These are phyloP conservation scores for Arremon aurantiirostris DNA, from an alignment of 2,797 vertebrate genomes.

Conservation along the genomic window DNA sequence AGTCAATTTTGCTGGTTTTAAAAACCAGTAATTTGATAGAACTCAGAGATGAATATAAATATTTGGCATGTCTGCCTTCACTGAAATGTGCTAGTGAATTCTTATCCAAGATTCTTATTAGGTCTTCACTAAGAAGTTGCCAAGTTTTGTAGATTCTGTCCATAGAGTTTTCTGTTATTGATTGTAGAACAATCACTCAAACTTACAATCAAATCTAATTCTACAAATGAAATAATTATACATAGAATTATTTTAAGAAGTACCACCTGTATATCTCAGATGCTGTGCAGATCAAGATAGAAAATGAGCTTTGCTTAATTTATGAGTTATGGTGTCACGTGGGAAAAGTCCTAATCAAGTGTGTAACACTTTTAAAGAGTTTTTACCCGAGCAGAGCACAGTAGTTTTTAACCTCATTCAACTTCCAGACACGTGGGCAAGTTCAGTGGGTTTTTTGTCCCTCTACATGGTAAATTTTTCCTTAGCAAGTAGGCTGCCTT, in stretches of 20 bases:
- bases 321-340: rapidly evolving
- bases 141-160: neutral
- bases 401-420: neutral
- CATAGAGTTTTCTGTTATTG: neutral
- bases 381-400: neutral
- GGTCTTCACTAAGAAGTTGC: neutral
- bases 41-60: neutral
- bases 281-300: neutral
- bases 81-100: neutral
- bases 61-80: neutral
- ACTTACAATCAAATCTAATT: neutral
- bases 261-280: neutral
- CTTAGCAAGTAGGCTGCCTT: neutral
- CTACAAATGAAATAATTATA: neutral
- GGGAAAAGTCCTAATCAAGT: neutral
- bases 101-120: neutral
- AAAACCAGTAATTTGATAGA: neutral
- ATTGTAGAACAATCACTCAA: neutral
- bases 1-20: neutral
- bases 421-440: neutral
- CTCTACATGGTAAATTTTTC: neutral
- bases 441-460: neutral
- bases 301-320: neutral
- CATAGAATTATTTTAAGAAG: neutral
- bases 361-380: neutral